Evolutionary conservation across 1,140 invertebrate genomes (phyloP).

Genomic region (Nephotettix cincticeps): DNA sequence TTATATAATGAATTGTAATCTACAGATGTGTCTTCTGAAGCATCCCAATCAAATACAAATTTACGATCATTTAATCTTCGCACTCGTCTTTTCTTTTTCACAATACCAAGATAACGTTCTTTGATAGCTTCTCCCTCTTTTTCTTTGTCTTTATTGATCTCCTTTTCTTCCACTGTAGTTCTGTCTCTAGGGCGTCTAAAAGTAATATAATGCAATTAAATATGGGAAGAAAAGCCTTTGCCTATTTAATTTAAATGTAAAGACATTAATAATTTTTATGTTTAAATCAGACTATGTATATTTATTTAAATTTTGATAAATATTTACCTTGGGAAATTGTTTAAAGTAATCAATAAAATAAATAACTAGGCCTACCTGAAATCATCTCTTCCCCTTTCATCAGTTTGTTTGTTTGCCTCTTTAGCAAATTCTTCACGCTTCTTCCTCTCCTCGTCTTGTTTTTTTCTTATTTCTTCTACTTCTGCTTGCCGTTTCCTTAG

Average conservation of each 20-base stretch:
- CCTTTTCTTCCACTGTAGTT: conserved; percentile 56
- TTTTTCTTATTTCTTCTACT: conserved; percentile 65
- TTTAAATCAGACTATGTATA: no score
- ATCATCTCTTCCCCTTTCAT: conserved; percentile 36
- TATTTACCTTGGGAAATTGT: no score
- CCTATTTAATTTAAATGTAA: no score
- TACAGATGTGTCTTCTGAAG: conserved; percentile 94
- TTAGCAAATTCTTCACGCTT: conserved; percentile 58
- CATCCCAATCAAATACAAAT: conserved; percentile 99
- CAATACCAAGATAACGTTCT: conserved; percentile 91
- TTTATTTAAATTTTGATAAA: no score
- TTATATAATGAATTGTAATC: conserved; percentile 99
- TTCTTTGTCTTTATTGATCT: conserved; percentile 77
- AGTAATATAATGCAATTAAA: no score
- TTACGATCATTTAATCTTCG: conserved; percentile 95
- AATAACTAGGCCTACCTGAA: conserved; percentile 38
- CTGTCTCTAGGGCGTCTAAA: conserved; percentile 41
- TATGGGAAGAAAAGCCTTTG: no score
- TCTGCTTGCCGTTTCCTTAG: conserved; percentile 85
- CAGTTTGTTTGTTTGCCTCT: conserved; percentile 49
- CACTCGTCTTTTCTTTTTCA: conserved; percentile 92
- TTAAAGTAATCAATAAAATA: no score
- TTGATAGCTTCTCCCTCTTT: conserved; percentile 91
- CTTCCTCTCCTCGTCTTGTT: conserved; percentile 70
- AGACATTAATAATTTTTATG: no score